These are phyloP conservation scores for Sula dactylatra DNA, from an alignment of 2,113 vertebrate genomes.

Conservation along the genomic window DNA sequence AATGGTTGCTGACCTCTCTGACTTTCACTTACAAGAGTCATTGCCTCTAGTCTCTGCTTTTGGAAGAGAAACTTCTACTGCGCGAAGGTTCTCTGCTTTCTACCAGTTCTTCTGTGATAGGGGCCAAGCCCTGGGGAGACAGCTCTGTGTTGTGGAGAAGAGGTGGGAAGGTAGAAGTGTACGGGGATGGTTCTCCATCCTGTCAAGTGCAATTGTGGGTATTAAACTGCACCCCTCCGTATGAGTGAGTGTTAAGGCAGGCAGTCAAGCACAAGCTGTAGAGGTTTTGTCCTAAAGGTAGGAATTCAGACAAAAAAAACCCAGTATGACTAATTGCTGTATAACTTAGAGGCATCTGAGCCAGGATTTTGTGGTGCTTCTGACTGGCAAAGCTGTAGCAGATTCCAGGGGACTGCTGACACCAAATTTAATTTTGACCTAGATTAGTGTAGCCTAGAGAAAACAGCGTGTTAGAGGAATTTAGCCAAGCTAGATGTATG, in stretches of 20 bases:
- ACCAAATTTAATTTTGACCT: not conserved
- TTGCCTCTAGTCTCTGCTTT: not conserved
- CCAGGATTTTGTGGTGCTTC: not conserved
- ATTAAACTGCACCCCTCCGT: not conserved
- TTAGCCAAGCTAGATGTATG: not conserved
- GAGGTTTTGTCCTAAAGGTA: not conserved
- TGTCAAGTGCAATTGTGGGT: not conserved
- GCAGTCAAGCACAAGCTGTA: not conserved
- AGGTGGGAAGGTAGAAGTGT: not conserved
- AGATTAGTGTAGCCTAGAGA: not conserved
- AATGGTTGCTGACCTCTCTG: not conserved
- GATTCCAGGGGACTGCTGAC: not conserved
- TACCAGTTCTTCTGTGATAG: not conserved
- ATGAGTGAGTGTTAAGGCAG: not conserved
- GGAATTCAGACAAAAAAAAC: not conserved
- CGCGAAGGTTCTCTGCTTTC: not conserved
- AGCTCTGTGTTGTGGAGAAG: not conserved
- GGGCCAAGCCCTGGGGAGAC: not conserved
- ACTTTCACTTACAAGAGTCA: not conserved
- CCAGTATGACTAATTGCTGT: not conserved
- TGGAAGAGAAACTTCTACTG: not conserved
- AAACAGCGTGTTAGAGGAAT: not conserved
- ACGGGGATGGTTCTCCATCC: not conserved
- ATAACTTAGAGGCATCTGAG: not conserved
- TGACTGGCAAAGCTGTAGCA: not conserved